A percentile compares a stretch with the other conserved stretches of the same genome.
Evolutionary conservation across 2,797 vertebrate genomes (phyloP).

Genomic region (Sebastes paucispinis): DNA sequence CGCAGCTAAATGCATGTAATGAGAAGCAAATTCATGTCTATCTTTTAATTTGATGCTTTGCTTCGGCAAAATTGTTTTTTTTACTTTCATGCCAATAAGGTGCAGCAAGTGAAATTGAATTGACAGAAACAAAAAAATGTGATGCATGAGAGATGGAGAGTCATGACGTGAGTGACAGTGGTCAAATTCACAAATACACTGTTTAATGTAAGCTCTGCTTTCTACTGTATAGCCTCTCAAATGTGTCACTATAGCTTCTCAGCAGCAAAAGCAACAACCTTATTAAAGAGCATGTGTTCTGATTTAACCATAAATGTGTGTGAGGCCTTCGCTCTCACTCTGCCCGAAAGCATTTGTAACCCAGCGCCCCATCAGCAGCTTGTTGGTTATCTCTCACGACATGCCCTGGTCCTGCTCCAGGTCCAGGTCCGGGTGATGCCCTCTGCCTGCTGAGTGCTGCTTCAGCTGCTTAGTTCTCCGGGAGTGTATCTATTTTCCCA

Average conservation of each 20-base stretch:
- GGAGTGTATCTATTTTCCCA: background rate
- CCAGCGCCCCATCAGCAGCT: background rate
- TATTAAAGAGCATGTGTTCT: background rate
- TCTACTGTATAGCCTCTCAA: slow-evolving; percentile 2
- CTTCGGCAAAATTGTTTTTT: slow-evolving; percentile 3
- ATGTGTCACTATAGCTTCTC: slow-evolving; percentile 26
- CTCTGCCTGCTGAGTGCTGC: slow-evolving; percentile 29
- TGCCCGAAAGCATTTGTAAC: background rate
- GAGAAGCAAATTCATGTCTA: background rate
- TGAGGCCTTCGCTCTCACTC: background rate
- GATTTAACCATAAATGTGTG: background rate
- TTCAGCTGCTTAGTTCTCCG: slow-evolving; percentile 10
- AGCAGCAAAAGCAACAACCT: background rate
- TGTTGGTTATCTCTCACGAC: background rate
- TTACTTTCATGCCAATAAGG: slow-evolving; percentile 25
- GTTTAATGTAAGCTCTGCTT: slow-evolving; percentile 15
- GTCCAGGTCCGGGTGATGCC: slow-evolving; percentile 18
- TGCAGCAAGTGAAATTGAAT: slow-evolving; percentile 18
- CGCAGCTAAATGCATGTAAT: background rate
- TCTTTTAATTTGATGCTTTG: slow-evolving; percentile 18
- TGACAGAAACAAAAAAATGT: slow-evolving; percentile 39
- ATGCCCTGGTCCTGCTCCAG: slow-evolving; percentile 11
- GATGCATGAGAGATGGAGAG: slow-evolving; percentile 9
- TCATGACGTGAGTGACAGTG: slow-evolving; percentile 32
- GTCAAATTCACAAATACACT: slow-evolving; percentile 26